phyloP scores from a whole-genome alignment of 2,797 vertebrate genomes.

The Gastrophryne carolinensis region DNA sequence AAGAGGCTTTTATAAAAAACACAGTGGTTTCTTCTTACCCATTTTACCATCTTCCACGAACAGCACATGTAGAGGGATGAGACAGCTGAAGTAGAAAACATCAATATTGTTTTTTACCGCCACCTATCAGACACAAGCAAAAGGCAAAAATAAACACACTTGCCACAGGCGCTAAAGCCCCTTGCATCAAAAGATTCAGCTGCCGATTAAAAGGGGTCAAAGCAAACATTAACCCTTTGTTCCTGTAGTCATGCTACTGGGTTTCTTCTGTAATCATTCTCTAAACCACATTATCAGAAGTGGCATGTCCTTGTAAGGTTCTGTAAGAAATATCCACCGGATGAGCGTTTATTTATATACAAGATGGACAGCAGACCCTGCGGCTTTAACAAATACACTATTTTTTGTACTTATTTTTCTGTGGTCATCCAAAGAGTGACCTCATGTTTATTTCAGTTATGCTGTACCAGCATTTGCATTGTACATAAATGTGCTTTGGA shows the following conservation, averaged over 20 bases:
- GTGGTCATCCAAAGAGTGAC: too few species aligned
- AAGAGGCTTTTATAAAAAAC: neutral
- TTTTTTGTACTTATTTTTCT: too few species aligned
- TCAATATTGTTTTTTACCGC: conserved; percentile 99
- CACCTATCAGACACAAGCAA: conserved; percentile 74
- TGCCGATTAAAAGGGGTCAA: neutral
- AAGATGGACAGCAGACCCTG: too few species aligned
- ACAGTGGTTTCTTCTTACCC: conserved; percentile 73
- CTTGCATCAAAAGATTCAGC: neutral
- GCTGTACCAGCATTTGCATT: too few species aligned
- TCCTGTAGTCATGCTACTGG: neutral
- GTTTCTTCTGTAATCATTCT: conserved; percentile 18
- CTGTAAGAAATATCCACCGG: too few species aligned
- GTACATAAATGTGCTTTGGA: too few species aligned
- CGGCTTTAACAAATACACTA: too few species aligned
- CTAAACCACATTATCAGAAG: neutral
- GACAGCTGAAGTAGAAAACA: conserved; percentile 98
- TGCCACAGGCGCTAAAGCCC: neutral
- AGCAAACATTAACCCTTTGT: neutral
- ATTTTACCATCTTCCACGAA: conserved; percentile 99
- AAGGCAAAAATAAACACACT: conserved; percentile 14
- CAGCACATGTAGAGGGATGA: conserved; percentile 94
- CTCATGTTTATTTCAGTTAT: too few species aligned
- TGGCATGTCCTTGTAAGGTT: too few species aligned
- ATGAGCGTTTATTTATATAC: too few species aligned